Conservation (phyloP, 2,113 vertebrate species). For the Dicentrarchus labrax region DNA sequence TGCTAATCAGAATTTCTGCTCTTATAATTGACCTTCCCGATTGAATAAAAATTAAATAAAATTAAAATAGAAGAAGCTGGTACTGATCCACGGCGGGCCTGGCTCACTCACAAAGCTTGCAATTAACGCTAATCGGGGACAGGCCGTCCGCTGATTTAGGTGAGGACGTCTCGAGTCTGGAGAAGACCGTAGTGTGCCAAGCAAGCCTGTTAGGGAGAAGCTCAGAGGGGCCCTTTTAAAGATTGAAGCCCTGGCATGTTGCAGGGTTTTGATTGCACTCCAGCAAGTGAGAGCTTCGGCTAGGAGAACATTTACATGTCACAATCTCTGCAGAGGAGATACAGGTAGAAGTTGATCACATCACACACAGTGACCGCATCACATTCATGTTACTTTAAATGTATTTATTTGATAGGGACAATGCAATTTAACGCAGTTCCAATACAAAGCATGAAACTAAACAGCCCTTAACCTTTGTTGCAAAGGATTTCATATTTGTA, state of each 20-base stretch:
- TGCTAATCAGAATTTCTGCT: constrained; percentile 62
- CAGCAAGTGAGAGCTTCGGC: not conserved
- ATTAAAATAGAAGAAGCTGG: constrained; percentile 47
- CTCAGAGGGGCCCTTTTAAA: constrained; percentile 53
- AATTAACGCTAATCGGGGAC: constrained; percentile 64
- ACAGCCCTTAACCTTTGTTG: no score
- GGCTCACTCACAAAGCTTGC: constrained; percentile 58
- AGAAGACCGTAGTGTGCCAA: constrained; percentile 55
- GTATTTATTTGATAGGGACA: no score
- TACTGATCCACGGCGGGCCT: constrained; percentile 40
- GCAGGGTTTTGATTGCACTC: constrained; percentile 38
- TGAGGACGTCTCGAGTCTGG: constrained; percentile 48
- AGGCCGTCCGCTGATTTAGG: constrained; percentile 60
- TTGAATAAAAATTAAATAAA: constrained; percentile 61
- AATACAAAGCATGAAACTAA: no score
- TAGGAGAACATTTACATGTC: constrained; percentile 18
- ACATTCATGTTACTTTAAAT: not conserved
- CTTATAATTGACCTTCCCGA: constrained; percentile 61
- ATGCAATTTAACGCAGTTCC: no score
- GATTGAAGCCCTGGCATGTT: constrained; percentile 58
- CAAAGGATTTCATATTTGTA: no score
- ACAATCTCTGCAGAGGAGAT: constrained; percentile 30
- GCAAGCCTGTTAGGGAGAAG: constrained; percentile 42
- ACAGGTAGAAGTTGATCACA: constrained; percentile 1
- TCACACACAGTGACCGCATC: not conserved